phyloP scores from a whole-genome alignment of 2,888 invertebrate species.

The Ceratothoa steindachneri region DNA sequence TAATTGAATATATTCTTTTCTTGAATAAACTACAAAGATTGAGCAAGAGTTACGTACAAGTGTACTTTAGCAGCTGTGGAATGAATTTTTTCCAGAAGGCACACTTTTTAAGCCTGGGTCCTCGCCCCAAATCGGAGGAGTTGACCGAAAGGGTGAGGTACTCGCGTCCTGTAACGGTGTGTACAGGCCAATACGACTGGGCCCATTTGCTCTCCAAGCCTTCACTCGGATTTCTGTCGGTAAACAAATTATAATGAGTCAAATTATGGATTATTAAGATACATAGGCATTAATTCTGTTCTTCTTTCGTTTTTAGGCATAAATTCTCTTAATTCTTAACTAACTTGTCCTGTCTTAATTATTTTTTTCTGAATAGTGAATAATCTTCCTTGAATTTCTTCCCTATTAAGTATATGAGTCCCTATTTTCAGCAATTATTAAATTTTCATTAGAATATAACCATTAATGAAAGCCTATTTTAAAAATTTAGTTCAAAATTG shows the following conservation, averaged over 20 bases:
- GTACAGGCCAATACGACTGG: slow-evolving; percentile 73
- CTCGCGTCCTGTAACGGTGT: slow-evolving; percentile 73
- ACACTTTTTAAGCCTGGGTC: slow-evolving; percentile 80
- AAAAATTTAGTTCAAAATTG: no score
- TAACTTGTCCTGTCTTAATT: no score
- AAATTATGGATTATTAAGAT: no score
- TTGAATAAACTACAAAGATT: no score
- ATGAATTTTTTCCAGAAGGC: slow-evolving; percentile 93
- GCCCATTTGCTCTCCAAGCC: slow-evolving; percentile 24
- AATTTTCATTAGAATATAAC: no score
- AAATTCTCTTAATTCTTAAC: background rate
- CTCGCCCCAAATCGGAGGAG: slow-evolving; percentile 66
- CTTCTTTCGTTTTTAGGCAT: background rate
- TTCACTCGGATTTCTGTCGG: slow-evolving; percentile 33
- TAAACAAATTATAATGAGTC: background rate
- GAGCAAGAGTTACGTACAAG: slow-evolving; percentile 41
- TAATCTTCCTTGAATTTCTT: no score
- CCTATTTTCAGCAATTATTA: no score
- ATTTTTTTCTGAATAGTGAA: no score
- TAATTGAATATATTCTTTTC: no score
- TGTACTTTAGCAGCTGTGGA: slow-evolving; percentile 66
- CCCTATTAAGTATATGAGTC: no score
- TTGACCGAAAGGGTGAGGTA: slow-evolving; percentile 69
- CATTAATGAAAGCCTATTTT: no score
- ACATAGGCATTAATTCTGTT: no score